Base-by-base conservation (phyloP, 2,888 invertebrate species). In the Smittia sp. region DNA sequence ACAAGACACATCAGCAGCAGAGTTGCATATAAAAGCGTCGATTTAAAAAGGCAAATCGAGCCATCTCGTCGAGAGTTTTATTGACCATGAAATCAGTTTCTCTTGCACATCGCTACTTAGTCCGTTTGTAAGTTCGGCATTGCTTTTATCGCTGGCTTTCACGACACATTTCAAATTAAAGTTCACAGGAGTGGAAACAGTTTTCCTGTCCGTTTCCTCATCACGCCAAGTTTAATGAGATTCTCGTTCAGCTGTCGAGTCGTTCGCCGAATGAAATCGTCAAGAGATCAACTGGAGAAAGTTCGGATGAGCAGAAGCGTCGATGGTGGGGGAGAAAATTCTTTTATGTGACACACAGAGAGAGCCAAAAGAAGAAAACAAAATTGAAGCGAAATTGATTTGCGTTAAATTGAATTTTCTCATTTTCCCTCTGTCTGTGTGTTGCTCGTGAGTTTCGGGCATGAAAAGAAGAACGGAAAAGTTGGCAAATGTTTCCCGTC, bases 51-150 rank as follows among this genome's bases (percentile, higher is more conserved):
- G 15, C 58, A 24, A 58, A 58, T 11, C 6, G 58, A 4, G 46
- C 11, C 46, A 46, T 15, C 15, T 15, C 15, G 46, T 46, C 32
- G 46, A 46, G 32, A 32, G 9, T 63, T 63, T 63, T 63, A 63
- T 63, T 63, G 63, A 63, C 63, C 63, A 25, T 63, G 63, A 63
- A 63, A 63, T 63, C n/a, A 63, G 63, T 22, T 63, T 63, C 58
- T 58, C 27, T 63, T 13, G 27, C 63, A 6, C 27, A n/a, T 6
- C 63, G 63, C 11, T n/a, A 27, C 63, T 22, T 15, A 46, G 18
- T 46, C 22, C 24, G 24, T 27, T 24, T 63, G n/a, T 58, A 11
- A n/a, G 22, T 63, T 63, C 63, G 27, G 27, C 27, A 22, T 7
- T 27, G 25, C 52, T 63, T 63, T 63, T 63, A 63, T 63, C 11